Percentiles rank a stretch among this genome's conserved stretches.
Conservation (phyloP, 1,140 invertebrate species). For the Cheumatopsyche charites region DNA sequence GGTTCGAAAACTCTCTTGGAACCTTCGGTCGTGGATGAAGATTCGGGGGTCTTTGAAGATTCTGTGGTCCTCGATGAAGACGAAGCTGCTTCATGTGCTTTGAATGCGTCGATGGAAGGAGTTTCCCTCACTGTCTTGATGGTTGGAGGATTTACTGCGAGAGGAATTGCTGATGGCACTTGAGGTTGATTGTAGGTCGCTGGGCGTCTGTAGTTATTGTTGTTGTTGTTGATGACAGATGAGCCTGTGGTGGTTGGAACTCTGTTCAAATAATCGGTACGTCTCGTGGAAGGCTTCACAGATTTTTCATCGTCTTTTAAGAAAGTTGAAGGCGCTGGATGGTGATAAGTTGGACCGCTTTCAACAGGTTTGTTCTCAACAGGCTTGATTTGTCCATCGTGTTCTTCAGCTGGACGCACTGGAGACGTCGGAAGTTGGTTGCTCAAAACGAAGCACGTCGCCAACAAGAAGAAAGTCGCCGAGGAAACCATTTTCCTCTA, state of each 20-base stretch:
- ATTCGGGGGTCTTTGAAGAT: neutral
- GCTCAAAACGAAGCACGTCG: neutral
- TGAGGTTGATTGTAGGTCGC: neutral
- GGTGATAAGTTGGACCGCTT: neutral
- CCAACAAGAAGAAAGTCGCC: neutral
- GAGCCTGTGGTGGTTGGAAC: too few species aligned
- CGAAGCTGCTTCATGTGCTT: slow-evolving; percentile 1
- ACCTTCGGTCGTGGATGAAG: neutral
- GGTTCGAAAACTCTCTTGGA: neutral
- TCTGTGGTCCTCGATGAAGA: neutral
- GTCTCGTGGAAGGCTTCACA: neutral
- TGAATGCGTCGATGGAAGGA: neutral
- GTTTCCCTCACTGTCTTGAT: neutral
- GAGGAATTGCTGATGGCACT: neutral
- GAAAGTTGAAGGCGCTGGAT: neutral
- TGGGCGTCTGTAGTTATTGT: too few species aligned
- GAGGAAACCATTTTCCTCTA: slow-evolving; percentile 18
- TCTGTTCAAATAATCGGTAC: too few species aligned
- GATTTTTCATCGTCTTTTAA: neutral
- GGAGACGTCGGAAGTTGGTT: slow-evolving; percentile 23
- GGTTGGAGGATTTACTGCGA: neutral
- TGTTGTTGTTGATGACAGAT: too few species aligned
- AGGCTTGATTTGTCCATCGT: neutral
- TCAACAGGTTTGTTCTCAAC: neutral
- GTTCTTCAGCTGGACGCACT: neutral